Percentiles rank a stretch among this genome's conserved stretches.
These are phyloP conservation scores for Tetrax tetrax DNA, from an alignment of 2,113 vertebrate species.

Conservation along the genomic window DNA sequence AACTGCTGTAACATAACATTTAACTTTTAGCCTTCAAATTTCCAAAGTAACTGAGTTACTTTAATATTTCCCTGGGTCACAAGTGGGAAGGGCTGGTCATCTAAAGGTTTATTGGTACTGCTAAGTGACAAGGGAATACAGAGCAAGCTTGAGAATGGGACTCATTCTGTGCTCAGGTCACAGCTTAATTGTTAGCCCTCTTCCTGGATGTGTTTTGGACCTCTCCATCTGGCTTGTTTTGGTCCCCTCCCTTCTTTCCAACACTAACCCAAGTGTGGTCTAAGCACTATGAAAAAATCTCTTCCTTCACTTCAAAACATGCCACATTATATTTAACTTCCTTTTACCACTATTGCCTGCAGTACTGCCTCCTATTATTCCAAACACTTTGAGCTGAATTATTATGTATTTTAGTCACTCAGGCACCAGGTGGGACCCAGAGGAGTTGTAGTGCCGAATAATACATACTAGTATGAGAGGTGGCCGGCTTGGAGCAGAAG, in stretches of 20 bases:
- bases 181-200: neutral
- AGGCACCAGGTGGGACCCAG: neutral
- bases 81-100: neutral
- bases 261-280: rapidly evolving
- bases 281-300: neutral
- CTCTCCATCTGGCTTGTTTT: neutral
- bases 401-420: neutral
- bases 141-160: neutral
- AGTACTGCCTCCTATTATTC: neutral
- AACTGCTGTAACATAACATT: neutral
- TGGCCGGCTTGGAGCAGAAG: neutral
- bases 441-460: neutral
- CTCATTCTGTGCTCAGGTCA: neutral
- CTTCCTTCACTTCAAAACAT: neutral
- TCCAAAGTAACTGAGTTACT: neutral
- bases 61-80: neutral
- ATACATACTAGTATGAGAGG: neutral
- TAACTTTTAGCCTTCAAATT: neutral
- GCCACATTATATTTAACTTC: neutral
- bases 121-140: neutral
- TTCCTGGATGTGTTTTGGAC: neutral
- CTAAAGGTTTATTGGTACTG: neutral
- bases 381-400: neutral
- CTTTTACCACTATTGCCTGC: neutral
- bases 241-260: neutral